Evolutionary conservation across 2,888 invertebrate species (phyloP).

Genomic region (Euphydryas editha): DNA sequence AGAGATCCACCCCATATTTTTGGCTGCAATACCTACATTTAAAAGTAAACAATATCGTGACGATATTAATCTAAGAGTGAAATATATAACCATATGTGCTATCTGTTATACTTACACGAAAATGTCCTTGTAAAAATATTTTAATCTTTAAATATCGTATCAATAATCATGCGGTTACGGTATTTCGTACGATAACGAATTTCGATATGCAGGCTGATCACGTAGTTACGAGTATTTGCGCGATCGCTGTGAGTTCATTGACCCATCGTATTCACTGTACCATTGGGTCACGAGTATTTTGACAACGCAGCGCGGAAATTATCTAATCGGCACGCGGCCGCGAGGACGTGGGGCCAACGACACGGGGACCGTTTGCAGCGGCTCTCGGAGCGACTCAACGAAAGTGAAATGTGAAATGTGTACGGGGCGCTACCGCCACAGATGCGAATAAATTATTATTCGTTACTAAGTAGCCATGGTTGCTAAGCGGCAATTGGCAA

Average conservation of each 20-base stretch:
- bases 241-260: conserved; percentile 65
- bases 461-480: conserved; percentile 55
- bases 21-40: background rate
- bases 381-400: conserved; percentile 61
- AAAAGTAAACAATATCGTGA: background rate
- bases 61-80: background rate
- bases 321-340: conserved; percentile 82
- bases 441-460: conserved; percentile 64
- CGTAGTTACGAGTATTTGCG: conserved; percentile 62
- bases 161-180: conserved; percentile 48
- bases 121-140: conserved; percentile 26
- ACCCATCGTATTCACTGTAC: conserved; percentile 77
- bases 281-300: conserved; percentile 83
- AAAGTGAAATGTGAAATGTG: conserved; percentile 79
- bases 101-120: background rate
- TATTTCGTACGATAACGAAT: conserved; percentile 62
- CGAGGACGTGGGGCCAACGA: conserved; percentile 78
- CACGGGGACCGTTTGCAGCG: conserved; percentile 65
- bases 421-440: conserved; percentile 48
- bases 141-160: conserved; percentile 26
- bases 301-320: conserved; percentile 82
- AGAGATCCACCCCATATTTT: too few species aligned
- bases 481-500: conserved; percentile 27
- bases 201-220: conserved; percentile 54
- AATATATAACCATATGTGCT: background rate